A percentile compares a stretch with the other conserved stretches of the same genome.
Evolutionary conservation across 2,888 invertebrate genomes (phyloP).

Genomic region (Keiferia lycopersicella): DNA sequence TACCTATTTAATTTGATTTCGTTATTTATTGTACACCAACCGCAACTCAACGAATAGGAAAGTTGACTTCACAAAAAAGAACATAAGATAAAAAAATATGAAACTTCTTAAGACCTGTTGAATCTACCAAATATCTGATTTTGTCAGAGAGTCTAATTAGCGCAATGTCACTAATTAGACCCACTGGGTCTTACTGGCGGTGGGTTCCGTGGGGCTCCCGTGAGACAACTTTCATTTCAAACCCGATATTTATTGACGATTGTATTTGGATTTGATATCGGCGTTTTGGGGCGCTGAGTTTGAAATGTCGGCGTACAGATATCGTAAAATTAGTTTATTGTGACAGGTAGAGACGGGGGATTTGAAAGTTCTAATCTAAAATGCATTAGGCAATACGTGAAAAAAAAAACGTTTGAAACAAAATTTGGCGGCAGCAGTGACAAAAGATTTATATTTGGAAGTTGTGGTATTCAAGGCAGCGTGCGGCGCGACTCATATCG

Average conservation of each 20-base stretch:
- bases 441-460: neutral
- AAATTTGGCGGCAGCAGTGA: neutral
- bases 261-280: conserved; percentile 60
- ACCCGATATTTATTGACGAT: conserved; percentile 67
- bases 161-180: no score
- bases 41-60: no score
- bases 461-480: neutral
- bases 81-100: no score
- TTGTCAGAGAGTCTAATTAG: no score
- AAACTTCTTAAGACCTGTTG: no score
- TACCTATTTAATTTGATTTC: no score
- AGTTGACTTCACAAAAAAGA: no score
- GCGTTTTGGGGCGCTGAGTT: conserved; percentile 33
- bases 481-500: conserved; percentile 10
- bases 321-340: conserved; percentile 47
- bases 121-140: no score
- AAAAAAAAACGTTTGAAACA: neutral
- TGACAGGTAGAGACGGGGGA: conserved; percentile 10
- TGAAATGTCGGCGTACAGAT: conserved; percentile 32
- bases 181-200: no score
- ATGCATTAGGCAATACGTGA: neutral
- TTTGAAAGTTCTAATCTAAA: conserved; percentile 1
- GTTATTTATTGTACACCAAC: no score
- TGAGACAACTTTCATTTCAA: conserved; percentile 51
- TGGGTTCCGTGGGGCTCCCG: conserved; percentile 32